Evolutionary conservation across 2,113 vertebrate genomes (phyloP), one percentile per base, ranked within the genome.

Genomic region (Amphiprion percula): DNA sequence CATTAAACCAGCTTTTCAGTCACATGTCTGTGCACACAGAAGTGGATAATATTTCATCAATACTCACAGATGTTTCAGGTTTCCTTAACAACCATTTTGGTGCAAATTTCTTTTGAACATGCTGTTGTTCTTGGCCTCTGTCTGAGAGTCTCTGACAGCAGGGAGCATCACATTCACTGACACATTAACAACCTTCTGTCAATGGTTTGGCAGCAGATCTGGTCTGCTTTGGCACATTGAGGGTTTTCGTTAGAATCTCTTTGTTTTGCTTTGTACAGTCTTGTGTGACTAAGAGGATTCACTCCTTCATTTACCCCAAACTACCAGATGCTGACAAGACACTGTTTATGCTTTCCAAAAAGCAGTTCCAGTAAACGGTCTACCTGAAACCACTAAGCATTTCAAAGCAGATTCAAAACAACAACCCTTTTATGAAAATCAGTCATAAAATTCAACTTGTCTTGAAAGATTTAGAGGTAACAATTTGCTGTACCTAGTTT

Each of bases 51-150:
- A 15, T 16, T 17, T 24, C 28, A 50, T 73, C 10, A 54, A 71
- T 80, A 28, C 55, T 62, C 53, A 7, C 60, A 33, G 6, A 68
- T 46, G 54, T 50, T 66, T 77, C 21, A 26, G 21, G 10, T n/a
- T 56, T 37, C 50, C 6, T 39, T 30, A 7, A 66, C 30, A 62
- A 33, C 37, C 1, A 55, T 21, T 47, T 24, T n/a, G 7, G 3
- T 24, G n/a, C 24, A 62, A 49, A 17, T 2, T 56, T 44, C 9
- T 56, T 33, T 3, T 1, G 17, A 66, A 3, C 0, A 15, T n/a
- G 23, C 7, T 5, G 3, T 15, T 58, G 24, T 50, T 70, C 54
- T 71, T 46, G n/a, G 37, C 56, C 33, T 16, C 7, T 19, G 19
- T 60, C 6, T 15, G 15, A 24, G 46, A 2, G 7, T 23, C 19